phyloP scores from a whole-genome alignment of 2,888 invertebrate species.

The Thysanoteuthis rhombus region DNA sequence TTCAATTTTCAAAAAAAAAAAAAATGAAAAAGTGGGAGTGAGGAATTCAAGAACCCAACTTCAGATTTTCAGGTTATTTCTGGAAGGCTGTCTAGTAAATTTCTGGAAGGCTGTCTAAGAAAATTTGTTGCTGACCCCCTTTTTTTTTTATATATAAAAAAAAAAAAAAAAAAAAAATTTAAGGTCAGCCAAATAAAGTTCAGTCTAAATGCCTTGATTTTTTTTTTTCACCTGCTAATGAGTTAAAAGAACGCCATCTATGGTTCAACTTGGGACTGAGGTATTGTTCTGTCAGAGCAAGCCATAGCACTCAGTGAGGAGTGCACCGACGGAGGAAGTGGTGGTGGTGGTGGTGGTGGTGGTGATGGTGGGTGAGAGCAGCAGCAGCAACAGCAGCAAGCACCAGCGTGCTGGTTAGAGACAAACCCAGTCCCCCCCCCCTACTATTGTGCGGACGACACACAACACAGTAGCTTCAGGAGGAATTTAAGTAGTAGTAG shows the following conservation, averaged over 20 bases:
- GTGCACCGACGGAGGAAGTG: not conserved
- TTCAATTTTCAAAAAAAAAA: no score
- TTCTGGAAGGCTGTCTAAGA: no score
- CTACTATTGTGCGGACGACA: not conserved
- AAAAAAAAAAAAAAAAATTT: not conserved
- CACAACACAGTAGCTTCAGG: not conserved
- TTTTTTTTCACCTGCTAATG: not conserved
- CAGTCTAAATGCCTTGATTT: not conserved
- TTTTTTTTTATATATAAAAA: not conserved
- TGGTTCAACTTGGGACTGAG: not conserved
- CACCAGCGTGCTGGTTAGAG: not conserved
- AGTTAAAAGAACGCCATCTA: not conserved
- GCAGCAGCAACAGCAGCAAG: not conserved
- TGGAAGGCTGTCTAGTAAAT: no score
- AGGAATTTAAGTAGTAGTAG: not conserved
- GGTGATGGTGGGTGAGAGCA: not conserved
- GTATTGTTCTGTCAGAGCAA: not conserved
- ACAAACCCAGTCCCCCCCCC: not conserved
- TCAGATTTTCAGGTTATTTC: no score
- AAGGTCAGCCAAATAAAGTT: not conserved
- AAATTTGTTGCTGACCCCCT: not conserved
- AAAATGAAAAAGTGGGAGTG: no score
- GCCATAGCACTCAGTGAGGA: not conserved
- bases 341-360: not conserved
- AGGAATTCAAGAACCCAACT: no score